A percentile compares a stretch with the other conserved stretches of the same genome.
Conservation (phyloP, 2,797 vertebrate genomes). For the Gambusia yucatana region DNA sequence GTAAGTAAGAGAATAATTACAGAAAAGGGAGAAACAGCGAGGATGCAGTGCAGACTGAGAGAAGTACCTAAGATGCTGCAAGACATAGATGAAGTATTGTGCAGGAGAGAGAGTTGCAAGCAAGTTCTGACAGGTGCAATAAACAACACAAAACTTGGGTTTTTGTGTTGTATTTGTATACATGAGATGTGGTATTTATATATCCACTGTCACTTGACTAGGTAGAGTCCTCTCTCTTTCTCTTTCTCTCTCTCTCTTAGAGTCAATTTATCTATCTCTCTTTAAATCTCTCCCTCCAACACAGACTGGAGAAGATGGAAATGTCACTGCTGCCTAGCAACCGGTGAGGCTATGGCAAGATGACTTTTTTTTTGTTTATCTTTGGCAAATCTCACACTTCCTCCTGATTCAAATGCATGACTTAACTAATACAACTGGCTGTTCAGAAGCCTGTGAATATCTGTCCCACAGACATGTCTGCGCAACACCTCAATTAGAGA, state of each 20-base stretch:
- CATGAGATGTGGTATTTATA: constrained; percentile 55
- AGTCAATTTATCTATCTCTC: constrained; percentile 10
- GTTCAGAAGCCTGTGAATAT: constrained; percentile 1
- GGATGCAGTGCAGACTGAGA: background rate
- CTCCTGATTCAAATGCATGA: constrained; percentile 27
- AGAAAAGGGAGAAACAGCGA: background rate
- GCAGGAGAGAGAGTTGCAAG: constrained; percentile 30
- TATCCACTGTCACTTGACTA: constrained; percentile 60
- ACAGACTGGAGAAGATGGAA: constrained; percentile 41
- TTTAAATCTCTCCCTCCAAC: constrained; percentile 13
- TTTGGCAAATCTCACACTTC: constrained; percentile 50
- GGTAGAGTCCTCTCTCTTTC: constrained; percentile 31
- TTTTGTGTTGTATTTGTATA: constrained; percentile 22
- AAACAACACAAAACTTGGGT: constrained; percentile 41
- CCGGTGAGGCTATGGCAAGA: constrained; percentile 40
- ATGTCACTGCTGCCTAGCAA: constrained; percentile 68
- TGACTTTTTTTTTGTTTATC: constrained; percentile 32
- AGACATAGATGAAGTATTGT: constrained; percentile 13
- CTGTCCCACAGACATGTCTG: constrained; percentile 10
- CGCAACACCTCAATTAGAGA: background rate
- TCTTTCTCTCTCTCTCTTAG: constrained; percentile 12
- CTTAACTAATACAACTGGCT: constrained; percentile 29
- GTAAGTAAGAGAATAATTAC: background rate
- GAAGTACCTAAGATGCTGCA: background rate
- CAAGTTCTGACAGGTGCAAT: constrained; percentile 47